Evolutionary conservation across 2,113 vertebrate species (phyloP).

Genomic region (Ceyx melanurus): DNA sequence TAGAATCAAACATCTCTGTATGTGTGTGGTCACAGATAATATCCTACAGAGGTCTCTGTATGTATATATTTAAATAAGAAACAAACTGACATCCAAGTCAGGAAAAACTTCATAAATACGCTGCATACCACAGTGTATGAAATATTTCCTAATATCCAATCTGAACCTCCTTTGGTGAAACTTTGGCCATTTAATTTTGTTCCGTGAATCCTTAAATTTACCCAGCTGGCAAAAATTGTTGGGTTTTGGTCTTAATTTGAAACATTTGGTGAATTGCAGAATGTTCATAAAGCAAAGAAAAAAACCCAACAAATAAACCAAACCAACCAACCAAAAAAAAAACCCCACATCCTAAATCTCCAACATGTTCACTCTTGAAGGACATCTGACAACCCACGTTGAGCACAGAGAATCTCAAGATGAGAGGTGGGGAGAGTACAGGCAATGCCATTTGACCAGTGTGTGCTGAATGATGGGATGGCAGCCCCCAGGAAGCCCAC

Average conservation of each 20-base stretch:
- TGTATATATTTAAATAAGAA: neutral
- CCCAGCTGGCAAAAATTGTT: neutral
- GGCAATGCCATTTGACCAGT: accelerated
- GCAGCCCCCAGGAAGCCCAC: neutral
- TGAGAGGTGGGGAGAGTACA: neutral
- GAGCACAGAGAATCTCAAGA: neutral
- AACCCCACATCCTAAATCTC: neutral
- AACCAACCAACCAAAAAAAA: too few relatives aligned
- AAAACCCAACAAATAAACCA: too few relatives aligned
- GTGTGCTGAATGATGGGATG: accelerated
- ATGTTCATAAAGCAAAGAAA: neutral
- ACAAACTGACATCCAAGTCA: neutral
- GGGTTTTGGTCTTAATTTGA: neutral
- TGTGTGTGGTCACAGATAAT: neutral
- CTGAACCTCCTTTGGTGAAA: neutral
- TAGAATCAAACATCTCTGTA: neutral
- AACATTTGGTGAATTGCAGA: neutral
- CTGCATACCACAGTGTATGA: neutral
- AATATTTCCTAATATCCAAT: neutral
- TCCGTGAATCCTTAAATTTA: neutral
- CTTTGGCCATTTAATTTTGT: neutral
- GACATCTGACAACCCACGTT: neutral
- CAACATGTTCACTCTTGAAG: neutral
- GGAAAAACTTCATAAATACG: neutral
- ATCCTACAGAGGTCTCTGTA: neutral